A percentile compares a stretch with the other conserved stretches of the same genome.
Evolutionary conservation across 2,888 invertebrate genomes (phyloP).

Genomic region (Hirtodrosophila confusa): DNA sequence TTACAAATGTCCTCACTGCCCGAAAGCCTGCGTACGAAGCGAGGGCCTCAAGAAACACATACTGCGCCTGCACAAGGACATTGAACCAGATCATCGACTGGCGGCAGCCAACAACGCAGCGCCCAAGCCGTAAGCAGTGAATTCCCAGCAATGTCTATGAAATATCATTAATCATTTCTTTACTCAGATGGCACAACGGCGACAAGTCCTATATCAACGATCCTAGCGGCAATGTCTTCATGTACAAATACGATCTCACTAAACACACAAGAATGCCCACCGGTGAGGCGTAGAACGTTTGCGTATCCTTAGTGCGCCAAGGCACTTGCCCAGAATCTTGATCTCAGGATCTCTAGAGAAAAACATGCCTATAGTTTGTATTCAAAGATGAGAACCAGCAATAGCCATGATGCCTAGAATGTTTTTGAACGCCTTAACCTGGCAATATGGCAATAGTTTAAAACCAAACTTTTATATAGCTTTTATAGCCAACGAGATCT

Average conservation of each 20-base stretch:
- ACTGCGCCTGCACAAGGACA: slow-evolving; percentile 47
- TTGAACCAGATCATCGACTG: slow-evolving; percentile 34
- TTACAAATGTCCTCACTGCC: slow-evolving; percentile 52
- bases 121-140: slow-evolving; percentile 22
- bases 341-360: slow-evolving; percentile 13
- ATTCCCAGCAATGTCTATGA: background rate
- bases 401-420: background rate
- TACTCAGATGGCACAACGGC: slow-evolving; percentile 33
- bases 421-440: slow-evolving; percentile 6
- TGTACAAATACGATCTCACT: slow-evolving; percentile 50
- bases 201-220: slow-evolving; percentile 42
- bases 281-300: slow-evolving; percentile 42
- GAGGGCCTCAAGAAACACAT: slow-evolving; percentile 53
- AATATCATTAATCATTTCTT: background rate
- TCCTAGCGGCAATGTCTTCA: slow-evolving; percentile 33
- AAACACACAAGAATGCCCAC: slow-evolving; percentile 42
- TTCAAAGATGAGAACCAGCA: slow-evolving; percentile 8
- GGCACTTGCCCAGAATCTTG: slow-evolving; percentile 4
- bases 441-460: slow-evolving; percentile 17
- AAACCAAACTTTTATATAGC: slow-evolving; percentile 18
- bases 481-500: slow-evolving; percentile 33
- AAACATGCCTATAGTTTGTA: background rate
- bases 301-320: background rate
- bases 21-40: slow-evolving; percentile 50
- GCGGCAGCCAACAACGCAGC: slow-evolving; percentile 3